Evolutionary conservation across 2,797 vertebrate species (phyloP), one percentile per base, ranked within the genome.

Genomic region (Lepus oiostolus): DNA sequence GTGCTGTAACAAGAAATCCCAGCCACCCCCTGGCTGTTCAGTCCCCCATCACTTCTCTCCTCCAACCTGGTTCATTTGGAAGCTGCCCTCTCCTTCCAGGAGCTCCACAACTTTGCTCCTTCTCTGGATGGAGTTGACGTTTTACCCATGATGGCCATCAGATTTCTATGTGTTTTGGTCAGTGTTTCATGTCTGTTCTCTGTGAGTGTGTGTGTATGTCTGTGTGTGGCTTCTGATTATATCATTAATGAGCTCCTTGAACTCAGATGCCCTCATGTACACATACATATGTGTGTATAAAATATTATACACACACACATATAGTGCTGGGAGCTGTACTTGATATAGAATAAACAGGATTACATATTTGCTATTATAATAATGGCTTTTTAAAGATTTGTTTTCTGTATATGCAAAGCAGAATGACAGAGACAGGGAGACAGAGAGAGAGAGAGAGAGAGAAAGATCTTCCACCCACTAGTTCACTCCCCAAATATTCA

Each of bases 21-120:
- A 30, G 7, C 0, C 9, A 28, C 8, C 5, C 12, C 30, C 2
- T 2, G 19, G 6, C 16, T 38, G 22, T 58, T 63, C 12, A 4
- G 1, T 17, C n/a, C 62, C 3, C 38, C 22, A 1, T 28, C 7
- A 7, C 47, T 35, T 4, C 13, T 77, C 21, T 68, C 26, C 26
- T 82, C 16, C 12, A 32, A 9, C 14, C 13, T 65, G 50, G 22
- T 28, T 70, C 75, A 26, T 21, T 17, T 28, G 4, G 3, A 52
- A 11, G 5, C 42, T 7, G 0, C 75, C 28, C 91, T 11, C 22
- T 77, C 30, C 38, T 91, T 80, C 22, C 22, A 52, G 19, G 19
- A 63, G 21, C 74, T 79, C 32, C 35, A 72, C 32, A 77, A 1
- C 14, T 28, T 0, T 38, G 5, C 21, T 85, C 12, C 58, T 85